phyloP scores from a whole-genome alignment of 1,140 invertebrate genomes.

The Notospermus geniculatus region DNA sequence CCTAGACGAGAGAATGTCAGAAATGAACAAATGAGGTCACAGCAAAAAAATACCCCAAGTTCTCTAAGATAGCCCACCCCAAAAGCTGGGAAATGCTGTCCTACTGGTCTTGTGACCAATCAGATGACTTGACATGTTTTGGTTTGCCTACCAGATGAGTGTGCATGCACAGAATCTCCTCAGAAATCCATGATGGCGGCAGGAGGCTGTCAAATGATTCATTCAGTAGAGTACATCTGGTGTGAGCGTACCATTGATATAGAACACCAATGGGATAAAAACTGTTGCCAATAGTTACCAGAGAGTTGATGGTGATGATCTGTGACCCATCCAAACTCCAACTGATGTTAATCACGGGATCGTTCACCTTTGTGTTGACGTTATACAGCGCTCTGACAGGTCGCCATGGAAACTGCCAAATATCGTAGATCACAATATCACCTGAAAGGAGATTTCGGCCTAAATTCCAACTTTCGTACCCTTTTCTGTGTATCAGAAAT shows the following conservation, averaged over 20 bases:
- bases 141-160: no score
- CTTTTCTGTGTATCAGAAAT: no score
- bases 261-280: background rate
- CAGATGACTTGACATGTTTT: background rate
- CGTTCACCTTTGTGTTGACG: background rate
- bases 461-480: no score
- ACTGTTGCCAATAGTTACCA: background rate
- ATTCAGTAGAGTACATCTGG: background rate
- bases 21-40: no score
- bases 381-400: background rate
- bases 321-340: constrained; percentile 5
- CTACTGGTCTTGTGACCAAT: no score
- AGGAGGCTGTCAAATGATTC: background rate
- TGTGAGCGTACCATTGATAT: background rate
- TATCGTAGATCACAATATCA: constrained; percentile 2
- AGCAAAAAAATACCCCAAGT: no score
- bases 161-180: no score
- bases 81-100: no score
- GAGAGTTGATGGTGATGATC: constrained; percentile 8
- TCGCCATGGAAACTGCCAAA: background rate
- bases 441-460: background rate
- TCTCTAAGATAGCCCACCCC: no score
- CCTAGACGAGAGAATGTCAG: no score
- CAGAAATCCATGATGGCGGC: background rate
- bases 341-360: background rate